A percentile compares a stretch with the other conserved stretches of the same genome.
Conservation (phyloP, 2,797 vertebrate species). For the Yasuhikotakia modesta region DNA sequence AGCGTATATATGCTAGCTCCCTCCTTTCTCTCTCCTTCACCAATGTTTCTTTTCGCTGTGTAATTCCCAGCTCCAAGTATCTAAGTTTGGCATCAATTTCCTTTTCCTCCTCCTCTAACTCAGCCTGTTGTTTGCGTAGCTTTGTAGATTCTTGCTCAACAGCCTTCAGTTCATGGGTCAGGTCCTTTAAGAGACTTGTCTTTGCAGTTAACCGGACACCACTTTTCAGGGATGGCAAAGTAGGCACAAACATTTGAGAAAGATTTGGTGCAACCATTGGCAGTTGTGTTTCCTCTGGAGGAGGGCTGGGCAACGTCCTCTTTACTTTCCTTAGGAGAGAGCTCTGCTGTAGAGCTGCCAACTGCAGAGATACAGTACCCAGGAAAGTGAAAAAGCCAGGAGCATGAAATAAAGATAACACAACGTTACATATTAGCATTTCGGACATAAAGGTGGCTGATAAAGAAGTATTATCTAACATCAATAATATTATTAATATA, state of each 20-base stretch:
- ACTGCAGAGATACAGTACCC: slow-evolving; percentile 78
- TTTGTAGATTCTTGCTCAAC: slow-evolving; percentile 98
- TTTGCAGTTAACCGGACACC: slow-evolving; percentile 87
- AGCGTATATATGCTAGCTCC: slow-evolving; percentile 89
- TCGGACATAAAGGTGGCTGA: slow-evolving; percentile 15
- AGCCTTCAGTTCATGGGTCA: slow-evolving; percentile 94
- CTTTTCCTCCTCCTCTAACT: slow-evolving; percentile 98
- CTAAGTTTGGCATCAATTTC: slow-evolving; percentile 98
- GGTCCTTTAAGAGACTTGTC: slow-evolving; percentile 92
- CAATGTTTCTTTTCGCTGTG: slow-evolving; percentile 93
- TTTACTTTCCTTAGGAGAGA: slow-evolving; percentile 95
- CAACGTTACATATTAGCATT: slow-evolving; percentile 44
- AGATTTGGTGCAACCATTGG: slow-evolving; percentile 85
- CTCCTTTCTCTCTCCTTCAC: slow-evolving; percentile 90
- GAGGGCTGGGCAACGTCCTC: slow-evolving; percentile 97
- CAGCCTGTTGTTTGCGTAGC: slow-evolving; percentile 96
- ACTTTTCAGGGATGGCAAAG: slow-evolving; percentile 77
- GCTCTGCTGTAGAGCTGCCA: slow-evolving; percentile 91
- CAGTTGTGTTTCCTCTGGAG: slow-evolving; percentile 92
- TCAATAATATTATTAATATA: not conserved
- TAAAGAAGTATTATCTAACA: not conserved
- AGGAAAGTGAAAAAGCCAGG: slow-evolving; percentile 54
- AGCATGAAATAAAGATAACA: slow-evolving; percentile 53
- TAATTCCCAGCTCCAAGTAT: slow-evolving; percentile 95
- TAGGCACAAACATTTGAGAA: slow-evolving; percentile 88